These are phyloP conservation scores for Bufotes viridis DNA, from an alignment of 2,797 vertebrate species.

Conservation along the genomic window DNA sequence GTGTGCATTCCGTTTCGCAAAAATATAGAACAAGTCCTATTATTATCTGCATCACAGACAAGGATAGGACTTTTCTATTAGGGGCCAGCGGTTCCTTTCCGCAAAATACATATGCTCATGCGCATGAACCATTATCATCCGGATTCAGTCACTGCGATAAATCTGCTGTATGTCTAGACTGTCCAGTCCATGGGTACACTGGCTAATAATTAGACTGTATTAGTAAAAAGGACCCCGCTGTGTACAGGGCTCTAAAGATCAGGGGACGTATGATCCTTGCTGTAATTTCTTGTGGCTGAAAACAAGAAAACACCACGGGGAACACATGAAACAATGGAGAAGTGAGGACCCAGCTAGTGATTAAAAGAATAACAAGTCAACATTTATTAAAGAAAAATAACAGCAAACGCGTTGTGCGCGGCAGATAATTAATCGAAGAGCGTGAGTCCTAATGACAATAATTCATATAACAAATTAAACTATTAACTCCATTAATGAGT, in stretches of 20 bases:
- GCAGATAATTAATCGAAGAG: neutral
- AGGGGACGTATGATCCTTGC: neutral
- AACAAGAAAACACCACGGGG: neutral
- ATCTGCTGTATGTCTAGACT: too few species aligned
- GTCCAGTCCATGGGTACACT: too few species aligned
- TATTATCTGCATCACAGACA: too few species aligned
- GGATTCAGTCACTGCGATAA: too few species aligned
- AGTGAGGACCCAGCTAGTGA: neutral
- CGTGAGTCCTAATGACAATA: conserved; percentile 9
- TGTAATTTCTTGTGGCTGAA: neutral
- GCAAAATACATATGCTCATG: too few species aligned
- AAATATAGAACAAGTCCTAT: too few species aligned
- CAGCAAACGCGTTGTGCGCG: neutral
- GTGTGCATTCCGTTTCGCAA: too few species aligned
- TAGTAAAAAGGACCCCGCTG: neutral
- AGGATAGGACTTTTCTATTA: too few species aligned
- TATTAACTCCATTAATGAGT: conserved; percentile 40
- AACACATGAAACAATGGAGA: neutral
- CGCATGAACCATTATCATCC: too few species aligned
- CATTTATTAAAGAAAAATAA: neutral
- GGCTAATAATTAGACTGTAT: too few species aligned
- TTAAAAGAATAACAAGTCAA: conserved; percentile 8
- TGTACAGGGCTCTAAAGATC: neutral
- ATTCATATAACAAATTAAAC: conserved; percentile 40
- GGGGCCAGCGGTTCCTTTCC: too few species aligned